Evolutionary conservation across 2,113 vertebrate species (phyloP).

Genomic region (Gorsachius goisagi): DNA sequence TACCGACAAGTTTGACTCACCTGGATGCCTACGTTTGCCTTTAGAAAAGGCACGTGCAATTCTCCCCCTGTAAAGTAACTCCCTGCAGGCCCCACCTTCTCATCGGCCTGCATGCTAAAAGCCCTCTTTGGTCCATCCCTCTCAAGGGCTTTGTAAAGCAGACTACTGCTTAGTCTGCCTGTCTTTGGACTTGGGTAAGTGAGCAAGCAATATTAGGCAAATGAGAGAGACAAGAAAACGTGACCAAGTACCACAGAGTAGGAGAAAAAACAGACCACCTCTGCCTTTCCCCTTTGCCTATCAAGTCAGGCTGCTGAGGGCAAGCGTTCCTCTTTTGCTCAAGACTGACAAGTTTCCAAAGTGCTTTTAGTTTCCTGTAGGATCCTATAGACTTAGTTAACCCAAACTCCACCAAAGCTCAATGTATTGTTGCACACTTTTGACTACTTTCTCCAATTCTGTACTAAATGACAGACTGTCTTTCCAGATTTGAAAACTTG

Average conservation of each 20-base stretch:
- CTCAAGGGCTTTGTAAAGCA: neutral
- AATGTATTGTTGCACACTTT: neutral
- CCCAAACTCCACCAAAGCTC: neutral
- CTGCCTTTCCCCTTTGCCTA: neutral
- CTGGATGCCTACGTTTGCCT: neutral
- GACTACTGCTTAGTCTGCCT: neutral
- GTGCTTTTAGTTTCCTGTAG: neutral
- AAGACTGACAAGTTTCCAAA: neutral
- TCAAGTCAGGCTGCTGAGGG: neutral
- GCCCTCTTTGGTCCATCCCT: neutral
- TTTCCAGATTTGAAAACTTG: neutral
- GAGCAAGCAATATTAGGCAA: neutral
- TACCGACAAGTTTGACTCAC: neutral
- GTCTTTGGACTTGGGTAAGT: neutral
- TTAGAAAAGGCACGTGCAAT: neutral
- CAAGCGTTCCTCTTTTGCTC: neutral
- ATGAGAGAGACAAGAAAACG: neutral
- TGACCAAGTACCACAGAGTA: neutral
- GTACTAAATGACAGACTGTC: neutral
- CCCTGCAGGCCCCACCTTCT: neutral
- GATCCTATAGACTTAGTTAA: neutral
- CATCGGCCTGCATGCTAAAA: accelerated
- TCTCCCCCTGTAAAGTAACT: neutral
- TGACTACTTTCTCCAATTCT: neutral
- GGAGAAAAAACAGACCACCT: neutral